A percentile compares a stretch with the other conserved stretches of the same genome.
Conservation (phyloP, 2,797 vertebrate species). For the Euthynnus affinis region DNA sequence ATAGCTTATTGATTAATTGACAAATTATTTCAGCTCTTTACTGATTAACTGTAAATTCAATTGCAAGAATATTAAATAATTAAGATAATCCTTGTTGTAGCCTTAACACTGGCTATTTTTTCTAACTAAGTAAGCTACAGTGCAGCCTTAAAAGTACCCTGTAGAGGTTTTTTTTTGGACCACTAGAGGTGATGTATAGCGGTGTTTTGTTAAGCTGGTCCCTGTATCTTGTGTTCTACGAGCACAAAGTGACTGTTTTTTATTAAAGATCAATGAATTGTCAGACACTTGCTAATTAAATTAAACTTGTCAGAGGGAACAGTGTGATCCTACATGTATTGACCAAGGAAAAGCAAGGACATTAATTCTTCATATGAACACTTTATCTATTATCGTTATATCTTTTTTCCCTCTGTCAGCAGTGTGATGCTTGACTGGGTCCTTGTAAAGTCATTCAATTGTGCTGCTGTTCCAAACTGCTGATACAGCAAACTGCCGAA, state of each 20-base stretch:
- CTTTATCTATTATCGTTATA: slow-evolving; percentile 67
- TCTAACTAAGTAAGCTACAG: not conserved
- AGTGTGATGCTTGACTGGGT: slow-evolving; percentile 72
- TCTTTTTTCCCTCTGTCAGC: slow-evolving; percentile 72
- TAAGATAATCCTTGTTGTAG: not conserved
- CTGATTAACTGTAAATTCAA: not conserved
- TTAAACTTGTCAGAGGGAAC: slow-evolving; percentile 33
- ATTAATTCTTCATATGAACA: slow-evolving; percentile 73
- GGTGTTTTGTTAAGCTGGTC: not conserved
- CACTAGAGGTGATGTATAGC: not conserved
- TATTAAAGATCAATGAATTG: slow-evolving; percentile 1
- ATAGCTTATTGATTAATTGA: not conserved
- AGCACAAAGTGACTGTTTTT: slow-evolving; percentile 23
- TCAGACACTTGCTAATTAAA: slow-evolving; percentile 41
- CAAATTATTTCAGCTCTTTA: not conserved
- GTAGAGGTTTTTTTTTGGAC: not conserved
- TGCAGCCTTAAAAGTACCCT: not conserved
- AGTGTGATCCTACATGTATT: slow-evolving; percentile 34
- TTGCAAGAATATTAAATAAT: not conserved
- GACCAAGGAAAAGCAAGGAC: slow-evolving; percentile 78
- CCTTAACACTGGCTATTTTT: not conserved
- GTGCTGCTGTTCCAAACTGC: slow-evolving; percentile 58
- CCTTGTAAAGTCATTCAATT: slow-evolving; percentile 66
- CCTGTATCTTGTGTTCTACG: not conserved
- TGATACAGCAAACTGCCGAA: slow-evolving; percentile 68